These are phyloP conservation scores for Stichopus chloronotus DNA, from an alignment of 35 echinoderm and acorn worm species.

Conservation along the genomic window DNA sequence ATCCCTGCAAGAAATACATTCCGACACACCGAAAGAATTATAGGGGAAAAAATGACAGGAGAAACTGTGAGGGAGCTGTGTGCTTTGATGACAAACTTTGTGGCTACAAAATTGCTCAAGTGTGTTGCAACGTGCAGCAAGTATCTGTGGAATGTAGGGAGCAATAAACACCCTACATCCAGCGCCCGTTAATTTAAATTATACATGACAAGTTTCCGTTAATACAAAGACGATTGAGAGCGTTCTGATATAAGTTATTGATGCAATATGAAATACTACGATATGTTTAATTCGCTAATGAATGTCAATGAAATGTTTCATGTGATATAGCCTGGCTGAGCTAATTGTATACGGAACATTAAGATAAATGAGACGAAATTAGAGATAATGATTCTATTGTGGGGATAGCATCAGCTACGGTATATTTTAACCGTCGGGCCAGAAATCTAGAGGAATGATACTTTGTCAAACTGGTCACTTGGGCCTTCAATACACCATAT, in stretches of 20 bases:
- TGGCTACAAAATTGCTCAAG: not conserved
- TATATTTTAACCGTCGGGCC: too few species aligned
- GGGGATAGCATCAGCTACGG: too few species aligned
- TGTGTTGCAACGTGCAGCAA: not conserved
- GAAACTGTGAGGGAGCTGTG: not conserved
- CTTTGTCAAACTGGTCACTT: not conserved
- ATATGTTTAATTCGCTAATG: too few species aligned
- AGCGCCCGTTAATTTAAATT: not conserved
- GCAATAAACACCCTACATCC: not conserved
- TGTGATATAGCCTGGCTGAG: too few species aligned
- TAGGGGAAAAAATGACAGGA: not conserved
- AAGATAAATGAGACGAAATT: too few species aligned
- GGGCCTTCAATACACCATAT: not conserved
- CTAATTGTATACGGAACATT: too few species aligned
- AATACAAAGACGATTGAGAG: too few species aligned
- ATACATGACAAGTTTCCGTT: too few species aligned
- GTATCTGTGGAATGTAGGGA: not conserved
- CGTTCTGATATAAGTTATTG: too few species aligned
- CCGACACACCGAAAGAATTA: not conserved
- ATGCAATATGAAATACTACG: too few species aligned
- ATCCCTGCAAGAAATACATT: not conserved
- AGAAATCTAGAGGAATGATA: not conserved
- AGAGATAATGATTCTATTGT: too few species aligned
- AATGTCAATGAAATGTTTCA: too few species aligned
- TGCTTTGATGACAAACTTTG: not conserved